Base-by-base conservation (phyloP, 2,888 invertebrate species). In the Bembecia ichneumoniformis region DNA sequence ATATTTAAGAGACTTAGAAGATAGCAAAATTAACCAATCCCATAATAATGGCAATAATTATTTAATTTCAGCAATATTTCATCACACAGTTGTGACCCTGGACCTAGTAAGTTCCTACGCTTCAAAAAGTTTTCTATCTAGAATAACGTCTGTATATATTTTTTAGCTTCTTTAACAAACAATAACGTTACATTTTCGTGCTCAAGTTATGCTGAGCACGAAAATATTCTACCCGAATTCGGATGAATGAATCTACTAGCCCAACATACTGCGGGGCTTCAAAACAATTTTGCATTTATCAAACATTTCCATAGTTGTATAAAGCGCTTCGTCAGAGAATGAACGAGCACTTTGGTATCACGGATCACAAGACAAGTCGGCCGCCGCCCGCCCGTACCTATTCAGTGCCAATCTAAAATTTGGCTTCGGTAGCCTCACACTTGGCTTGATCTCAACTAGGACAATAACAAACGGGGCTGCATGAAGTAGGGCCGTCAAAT, bases 401-500 rank as follows among this genome's bases (percentile, higher is more conserved):
- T 60, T 59, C 58, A 56, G 55, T 58, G 62, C 59, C 62, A 63
- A 63, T 67, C 62, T 62, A 56, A 57, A 63, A 63, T 64, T 71
- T 72, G 66, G 71, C 68, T 59, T 50, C 56, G 51, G 58, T 60
- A 58, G 54, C 52, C 55, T 55, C 53, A 52, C 56, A 60, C 64
- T 82, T 82, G 82, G 82, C 82, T 60, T 67, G 51, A 50, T 57
- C 54, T 62, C 78, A 81, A 82, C 76, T 81, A 67, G 77, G 71
- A 67, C 74, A 78, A 72, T 77, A 74, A 74, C 72, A 74, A 67
- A 67, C 69, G 63, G 63, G 63, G 58, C 56, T 58, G 62, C 60
- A 70, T 73, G 73, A 71, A 74, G 62, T 65, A 64, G 65, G 56
- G 60, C 62, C 67, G 72, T 73, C 76, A 71, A 77, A 72, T 71